Conservation (phyloP, 2,888 invertebrate species). For the Holacanthella duospinosa region DNA sequence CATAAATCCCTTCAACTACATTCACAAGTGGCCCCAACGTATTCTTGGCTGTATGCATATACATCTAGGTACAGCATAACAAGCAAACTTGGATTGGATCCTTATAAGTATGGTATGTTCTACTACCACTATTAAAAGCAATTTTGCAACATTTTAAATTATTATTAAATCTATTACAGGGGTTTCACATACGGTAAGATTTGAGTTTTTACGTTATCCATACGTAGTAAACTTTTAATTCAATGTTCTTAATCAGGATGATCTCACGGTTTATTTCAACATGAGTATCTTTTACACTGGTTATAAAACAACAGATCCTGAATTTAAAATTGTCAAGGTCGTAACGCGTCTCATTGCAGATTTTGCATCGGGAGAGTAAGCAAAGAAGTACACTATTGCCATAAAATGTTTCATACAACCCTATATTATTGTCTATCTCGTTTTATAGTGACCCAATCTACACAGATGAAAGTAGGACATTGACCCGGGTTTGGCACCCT, state of each 20-base stretch:
- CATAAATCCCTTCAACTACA: background rate
- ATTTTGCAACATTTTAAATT: too few relatives aligned
- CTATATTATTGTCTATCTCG: background rate
- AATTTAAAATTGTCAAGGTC: constrained; percentile 13
- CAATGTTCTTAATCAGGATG: constrained; percentile 17
- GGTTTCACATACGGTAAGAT: too few relatives aligned
- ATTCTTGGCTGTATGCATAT: background rate
- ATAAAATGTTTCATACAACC: too few relatives aligned
- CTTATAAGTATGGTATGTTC: constrained; percentile 21
- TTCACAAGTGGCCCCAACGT: background rate
- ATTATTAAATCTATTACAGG: too few relatives aligned
- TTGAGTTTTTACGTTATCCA: too few relatives aligned
- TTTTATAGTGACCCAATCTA: constrained; percentile 24
- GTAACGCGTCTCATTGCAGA: constrained; percentile 16
- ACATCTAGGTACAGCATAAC: background rate
- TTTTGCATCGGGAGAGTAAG: constrained; percentile 15
- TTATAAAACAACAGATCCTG: constrained; percentile 20
- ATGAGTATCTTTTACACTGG: constrained; percentile 21
- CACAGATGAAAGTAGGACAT: constrained; percentile 23
- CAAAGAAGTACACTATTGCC: background rate
- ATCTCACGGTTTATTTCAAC: constrained; percentile 27
- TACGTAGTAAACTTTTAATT: too few relatives aligned
- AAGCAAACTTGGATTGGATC: background rate
- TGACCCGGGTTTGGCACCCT: constrained; percentile 27
- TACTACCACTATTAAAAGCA: too few relatives aligned